Evolutionary conservation across 2,888 invertebrate genomes (phyloP), one percentile per base, ranked within the genome.

Genomic region (Cephus pygmeus): DNA sequence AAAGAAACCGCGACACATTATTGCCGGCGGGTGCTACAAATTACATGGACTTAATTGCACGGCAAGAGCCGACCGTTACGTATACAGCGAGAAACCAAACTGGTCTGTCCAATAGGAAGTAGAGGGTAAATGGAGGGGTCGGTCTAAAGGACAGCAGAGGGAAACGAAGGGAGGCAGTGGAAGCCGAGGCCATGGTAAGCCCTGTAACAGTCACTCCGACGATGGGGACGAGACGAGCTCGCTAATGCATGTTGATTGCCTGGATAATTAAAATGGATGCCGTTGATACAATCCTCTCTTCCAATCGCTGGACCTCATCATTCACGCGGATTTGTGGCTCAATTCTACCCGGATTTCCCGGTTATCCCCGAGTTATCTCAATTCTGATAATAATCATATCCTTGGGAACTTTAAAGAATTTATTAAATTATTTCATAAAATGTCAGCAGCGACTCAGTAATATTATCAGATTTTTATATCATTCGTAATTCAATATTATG

Each of bases 241-340:
- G 73, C 79, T 79, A 79, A 79, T 79, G 79, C 79, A 79, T 76
- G 79, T 76, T 79, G 79, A 79, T 79, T 79, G 79, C 79, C 76
- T 30, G 74, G 76, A 79, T 79, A 79, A 79, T 79, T 79, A 79
- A 79, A 79, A 79, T 76, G 79, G 40, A 79, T 79, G 79, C 76
- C 79, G 76, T 69, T 68, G 79, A 73, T 79, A 73, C 76, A 73
- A 73, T 76, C 69, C 73, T 73, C 79, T 23, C 36, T 56, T 36
- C 23, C 68, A n/a, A 33, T 33, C 34, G 73, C 12, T 34, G 73
- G n/a, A n/a, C 30, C 33, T 33, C 35, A n/a, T 33, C 35, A 11
- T 33, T 73, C 73, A 31, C 76, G 73, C 76, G 56, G 78, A 78
- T 78, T 76, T 75, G 78, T 71, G 75, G 56, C 78, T 78, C 78